These are phyloP conservation scores for Nymphalis polychloros DNA, from an alignment of 2,888 invertebrate species.

Conservation along the genomic window DNA sequence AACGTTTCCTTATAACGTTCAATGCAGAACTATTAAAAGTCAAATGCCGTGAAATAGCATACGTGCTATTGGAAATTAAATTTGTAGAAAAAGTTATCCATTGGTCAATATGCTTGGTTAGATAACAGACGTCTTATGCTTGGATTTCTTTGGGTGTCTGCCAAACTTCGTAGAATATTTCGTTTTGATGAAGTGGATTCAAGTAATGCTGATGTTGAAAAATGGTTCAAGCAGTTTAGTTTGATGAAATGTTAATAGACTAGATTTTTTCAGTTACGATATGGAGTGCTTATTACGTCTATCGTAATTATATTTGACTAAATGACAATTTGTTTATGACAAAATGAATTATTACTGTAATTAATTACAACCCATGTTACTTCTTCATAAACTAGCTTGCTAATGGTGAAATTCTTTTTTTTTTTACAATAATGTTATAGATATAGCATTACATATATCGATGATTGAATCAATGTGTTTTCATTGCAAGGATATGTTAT, in stretches of 20 bases:
- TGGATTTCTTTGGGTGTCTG: not conserved
- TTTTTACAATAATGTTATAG: too few relatives aligned
- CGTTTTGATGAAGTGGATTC: conserved; percentile 1
- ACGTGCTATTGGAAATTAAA: not conserved
- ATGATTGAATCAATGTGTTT: too few relatives aligned
- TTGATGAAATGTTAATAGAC: not conserved
- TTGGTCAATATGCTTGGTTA: not conserved
- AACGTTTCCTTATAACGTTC: conserved; percentile 30
- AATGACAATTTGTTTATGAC: too few relatives aligned
- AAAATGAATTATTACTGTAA: too few relatives aligned
- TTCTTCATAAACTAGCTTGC: too few relatives aligned
- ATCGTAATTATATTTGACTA: too few relatives aligned
- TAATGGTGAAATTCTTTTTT: too few relatives aligned
- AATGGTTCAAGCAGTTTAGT: not conserved
- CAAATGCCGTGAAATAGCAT: conserved; percentile 31
- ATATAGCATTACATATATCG: too few relatives aligned
- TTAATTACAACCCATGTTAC: too few relatives aligned
- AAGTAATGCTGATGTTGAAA: not conserved
- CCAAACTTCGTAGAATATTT: not conserved
- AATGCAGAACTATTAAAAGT: conserved; percentile 25
- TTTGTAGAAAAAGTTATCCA: not conserved
- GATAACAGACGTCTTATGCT: not conserved
- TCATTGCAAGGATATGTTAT: too few relatives aligned
- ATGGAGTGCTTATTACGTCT: not conserved
- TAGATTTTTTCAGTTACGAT: not conserved